phyloP scores from a whole-genome alignment of 2,797 vertebrate genomes.

The Brotogeris chrysoptera region DNA sequence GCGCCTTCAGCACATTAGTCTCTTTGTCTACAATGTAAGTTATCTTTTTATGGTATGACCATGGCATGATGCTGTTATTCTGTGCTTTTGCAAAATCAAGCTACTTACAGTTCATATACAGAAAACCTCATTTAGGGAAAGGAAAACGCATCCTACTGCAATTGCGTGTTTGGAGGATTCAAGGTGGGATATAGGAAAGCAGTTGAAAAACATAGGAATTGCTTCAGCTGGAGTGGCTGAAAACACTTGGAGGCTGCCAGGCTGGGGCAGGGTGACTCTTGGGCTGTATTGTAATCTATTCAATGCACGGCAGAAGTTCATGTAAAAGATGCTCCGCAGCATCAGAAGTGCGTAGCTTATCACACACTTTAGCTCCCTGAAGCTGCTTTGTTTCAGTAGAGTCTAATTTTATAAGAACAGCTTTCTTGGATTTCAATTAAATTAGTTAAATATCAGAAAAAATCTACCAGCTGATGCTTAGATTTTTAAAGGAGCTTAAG shows the following conservation, averaged over 20 bases:
- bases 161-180: not conserved
- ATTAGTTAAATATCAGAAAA: not conserved
- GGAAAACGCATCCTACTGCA: not conserved
- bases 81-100: not conserved
- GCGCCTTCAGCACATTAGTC: slow-evolving; percentile 81
- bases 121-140: not conserved
- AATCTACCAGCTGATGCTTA: not conserved
- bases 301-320: not conserved
- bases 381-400: not conserved
- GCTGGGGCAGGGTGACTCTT: not conserved
- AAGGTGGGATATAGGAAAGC: not conserved
- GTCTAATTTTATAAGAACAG: not conserved
- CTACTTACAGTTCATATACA: not conserved
- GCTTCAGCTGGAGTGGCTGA: not conserved
- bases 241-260: not conserved
- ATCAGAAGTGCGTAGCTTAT: not conserved
- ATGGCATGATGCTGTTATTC: not conserved
- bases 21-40: slow-evolving; percentile 85
- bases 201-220: not conserved
- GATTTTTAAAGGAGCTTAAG: not conserved
- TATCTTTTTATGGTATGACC: not conserved
- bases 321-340: not conserved
- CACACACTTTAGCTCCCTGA: not conserved
- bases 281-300: not conserved
- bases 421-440: not conserved